These are phyloP conservation scores for Tinea semifulvella DNA, from an alignment of 2,888 invertebrate species.

Conservation along the genomic window DNA sequence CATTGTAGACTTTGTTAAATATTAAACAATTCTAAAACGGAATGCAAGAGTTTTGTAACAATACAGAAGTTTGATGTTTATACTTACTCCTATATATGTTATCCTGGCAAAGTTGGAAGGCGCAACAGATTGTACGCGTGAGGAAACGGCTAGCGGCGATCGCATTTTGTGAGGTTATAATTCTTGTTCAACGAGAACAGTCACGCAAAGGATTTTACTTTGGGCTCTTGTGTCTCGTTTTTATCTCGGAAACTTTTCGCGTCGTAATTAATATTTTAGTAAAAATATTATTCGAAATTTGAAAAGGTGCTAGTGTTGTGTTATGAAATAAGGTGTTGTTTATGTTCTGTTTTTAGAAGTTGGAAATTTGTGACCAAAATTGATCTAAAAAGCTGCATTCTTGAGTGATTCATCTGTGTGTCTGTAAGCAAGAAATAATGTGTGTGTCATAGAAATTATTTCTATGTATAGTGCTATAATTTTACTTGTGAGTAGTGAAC, in stretches of 20 bases:
- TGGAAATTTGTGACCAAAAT: slow-evolving; percentile 4
- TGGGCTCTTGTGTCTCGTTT: slow-evolving; percentile 30
- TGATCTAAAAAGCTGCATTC: slow-evolving; percentile 10
- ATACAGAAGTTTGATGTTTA: slow-evolving; percentile 8
- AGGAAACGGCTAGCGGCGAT: slow-evolving; percentile 21
- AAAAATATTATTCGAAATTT: neutral
- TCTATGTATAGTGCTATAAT: slow-evolving; percentile 3
- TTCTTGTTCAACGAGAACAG: slow-evolving; percentile 39
- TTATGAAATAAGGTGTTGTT: neutral
- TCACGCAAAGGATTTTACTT: slow-evolving; percentile 33
- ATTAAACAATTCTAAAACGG: neutral
- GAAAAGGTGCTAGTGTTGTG: slow-evolving; percentile 1
- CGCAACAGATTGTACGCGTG: slow-evolving; percentile 33
- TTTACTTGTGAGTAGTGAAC: too few relatives aligned
- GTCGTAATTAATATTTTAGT: neutral
- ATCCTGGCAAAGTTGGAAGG: slow-evolving; percentile 45
- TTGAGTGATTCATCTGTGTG: slow-evolving; percentile 12
- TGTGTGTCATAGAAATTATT: slow-evolving; percentile 11
- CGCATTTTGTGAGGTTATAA: slow-evolving; percentile 50
- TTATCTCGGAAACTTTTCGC: slow-evolving; percentile 11
- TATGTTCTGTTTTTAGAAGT: neutral
- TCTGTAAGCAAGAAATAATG: slow-evolving; percentile 1
- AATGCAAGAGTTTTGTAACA: neutral
- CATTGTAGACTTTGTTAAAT: slow-evolving; percentile 19
- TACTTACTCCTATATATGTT: slow-evolving; percentile 15